phyloP scores from a whole-genome alignment of 2,888 invertebrate genomes.

The Pemphredon lugubris region DNA sequence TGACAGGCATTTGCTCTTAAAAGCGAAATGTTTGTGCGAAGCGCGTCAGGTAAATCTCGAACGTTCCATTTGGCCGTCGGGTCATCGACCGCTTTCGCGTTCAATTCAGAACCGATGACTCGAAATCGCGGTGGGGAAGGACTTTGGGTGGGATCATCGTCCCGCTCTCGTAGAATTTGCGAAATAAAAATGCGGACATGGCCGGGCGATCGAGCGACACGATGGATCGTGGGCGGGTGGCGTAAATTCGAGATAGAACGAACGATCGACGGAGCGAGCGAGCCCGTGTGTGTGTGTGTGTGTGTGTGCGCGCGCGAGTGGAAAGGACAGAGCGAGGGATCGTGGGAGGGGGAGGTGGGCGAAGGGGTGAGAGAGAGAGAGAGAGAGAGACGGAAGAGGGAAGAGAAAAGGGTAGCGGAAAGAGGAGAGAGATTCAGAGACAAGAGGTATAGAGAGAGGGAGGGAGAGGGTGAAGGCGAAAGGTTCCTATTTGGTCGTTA shows the following conservation, averaged over 20 bases:
- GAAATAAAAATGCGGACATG: conserved; percentile 59
- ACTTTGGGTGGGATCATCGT: conserved; percentile 48
- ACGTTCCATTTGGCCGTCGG: too few species aligned
- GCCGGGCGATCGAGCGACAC: conserved; percentile 37
- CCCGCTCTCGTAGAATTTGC: conserved; percentile 41
- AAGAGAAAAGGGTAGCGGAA: conserved; percentile 45
- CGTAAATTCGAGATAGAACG: conserved; percentile 17
- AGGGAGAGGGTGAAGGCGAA: conserved; percentile 61
- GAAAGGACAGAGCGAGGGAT: conserved; percentile 34
- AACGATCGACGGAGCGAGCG: conserved; percentile 47
- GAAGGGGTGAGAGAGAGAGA: conserved; percentile 44
- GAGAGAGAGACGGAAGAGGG: conserved; percentile 47
- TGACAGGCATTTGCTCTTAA: too few species aligned
- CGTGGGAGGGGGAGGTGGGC: conserved; percentile 23
- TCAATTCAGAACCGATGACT: conserved; percentile 38
- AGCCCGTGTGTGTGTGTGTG: too few species aligned
- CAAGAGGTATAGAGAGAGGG: conserved; percentile 45
- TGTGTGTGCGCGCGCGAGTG: too few species aligned
- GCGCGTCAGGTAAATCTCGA: too few species aligned
- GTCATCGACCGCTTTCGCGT: too few species aligned
- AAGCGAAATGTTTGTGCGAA: too few species aligned
- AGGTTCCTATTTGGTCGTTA: conserved; percentile 79
- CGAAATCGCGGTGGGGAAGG: conserved; percentile 51
- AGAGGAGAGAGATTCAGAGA: conserved; percentile 47
- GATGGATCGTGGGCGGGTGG: conserved; percentile 2